Conservation (phyloP, 2,797 vertebrate species). For the Euthynnus affinis region DNA sequence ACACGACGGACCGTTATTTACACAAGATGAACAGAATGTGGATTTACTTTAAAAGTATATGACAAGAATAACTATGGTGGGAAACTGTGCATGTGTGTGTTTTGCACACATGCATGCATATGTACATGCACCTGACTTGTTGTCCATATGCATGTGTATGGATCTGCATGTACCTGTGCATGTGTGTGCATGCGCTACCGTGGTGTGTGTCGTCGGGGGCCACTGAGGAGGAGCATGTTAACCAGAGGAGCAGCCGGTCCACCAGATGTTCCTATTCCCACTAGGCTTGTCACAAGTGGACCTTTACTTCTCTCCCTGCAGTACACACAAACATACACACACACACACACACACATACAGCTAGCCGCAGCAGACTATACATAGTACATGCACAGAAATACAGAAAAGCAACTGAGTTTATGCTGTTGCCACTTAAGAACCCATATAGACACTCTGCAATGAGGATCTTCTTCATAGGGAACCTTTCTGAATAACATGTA, state of each 20-base stretch:
- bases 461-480: constrained; percentile 45
- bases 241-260: constrained; percentile 87
- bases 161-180: constrained; percentile 37
- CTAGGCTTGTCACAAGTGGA: constrained; percentile 85
- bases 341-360: constrained; percentile 31
- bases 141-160: constrained; percentile 50
- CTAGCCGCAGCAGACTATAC: constrained; percentile 51
- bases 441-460: constrained; percentile 52
- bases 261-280: constrained; percentile 87
- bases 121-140: constrained; percentile 33
- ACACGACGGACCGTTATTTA: constrained; percentile 40
- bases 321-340: constrained; percentile 56
- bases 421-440: constrained; percentile 46
- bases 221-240: constrained; percentile 86
- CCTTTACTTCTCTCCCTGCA: constrained; percentile 83
- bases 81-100: constrained; percentile 1
- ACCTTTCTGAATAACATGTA: constrained; percentile 36
- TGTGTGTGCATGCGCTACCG: constrained; percentile 62
- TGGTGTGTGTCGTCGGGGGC: constrained; percentile 75
- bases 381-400: constrained; percentile 36
- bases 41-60: constrained; percentile 18
- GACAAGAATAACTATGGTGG: constrained; percentile 13
- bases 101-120: constrained; percentile 1
- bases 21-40: constrained; percentile 23
- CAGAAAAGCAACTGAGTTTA: constrained; percentile 34